Conservation (phyloP, 2,797 vertebrate species). For the Phrynocephalus guinanensis region DNA sequence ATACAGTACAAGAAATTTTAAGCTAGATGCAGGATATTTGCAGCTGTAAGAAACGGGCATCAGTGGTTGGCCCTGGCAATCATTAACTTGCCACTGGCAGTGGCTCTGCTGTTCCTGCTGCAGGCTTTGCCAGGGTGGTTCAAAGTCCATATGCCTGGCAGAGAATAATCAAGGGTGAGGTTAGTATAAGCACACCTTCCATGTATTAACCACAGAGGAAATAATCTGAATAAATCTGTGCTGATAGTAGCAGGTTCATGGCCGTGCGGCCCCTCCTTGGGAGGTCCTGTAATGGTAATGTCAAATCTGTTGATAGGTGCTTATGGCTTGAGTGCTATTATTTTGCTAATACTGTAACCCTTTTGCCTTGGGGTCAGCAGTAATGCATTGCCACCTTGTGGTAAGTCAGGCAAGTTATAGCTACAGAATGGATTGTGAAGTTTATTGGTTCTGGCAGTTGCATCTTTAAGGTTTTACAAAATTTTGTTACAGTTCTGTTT, state of each 20-base stretch:
- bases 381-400: conserved; percentile 46
- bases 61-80: conserved; percentile 53
- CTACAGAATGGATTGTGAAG: background rate
- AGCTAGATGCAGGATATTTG: background rate
- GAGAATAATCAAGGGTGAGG: background rate
- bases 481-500: background rate
- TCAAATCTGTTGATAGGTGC: conserved; percentile 5
- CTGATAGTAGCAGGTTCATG: background rate
- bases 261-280: background rate
- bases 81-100: conserved; percentile 58
- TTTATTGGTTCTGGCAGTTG: background rate
- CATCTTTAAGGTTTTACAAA: background rate
- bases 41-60: conserved; percentile 11
- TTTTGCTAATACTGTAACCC: background rate
- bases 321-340: background rate
- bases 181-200: background rate
- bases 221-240: background rate
- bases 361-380: background rate
- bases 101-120: conserved; percentile 42
- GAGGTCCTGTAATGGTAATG: background rate
- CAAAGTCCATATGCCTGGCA: conserved; percentile 21
- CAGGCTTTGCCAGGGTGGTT: conserved; percentile 35
- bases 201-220: background rate
- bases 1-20: background rate
- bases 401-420: background rate